Percentiles rank a stretch among this genome's conserved stretches.
Evolutionary conservation across 2,888 invertebrate genomes (phyloP).

Genomic region (Scaptomyza flava): DNA sequence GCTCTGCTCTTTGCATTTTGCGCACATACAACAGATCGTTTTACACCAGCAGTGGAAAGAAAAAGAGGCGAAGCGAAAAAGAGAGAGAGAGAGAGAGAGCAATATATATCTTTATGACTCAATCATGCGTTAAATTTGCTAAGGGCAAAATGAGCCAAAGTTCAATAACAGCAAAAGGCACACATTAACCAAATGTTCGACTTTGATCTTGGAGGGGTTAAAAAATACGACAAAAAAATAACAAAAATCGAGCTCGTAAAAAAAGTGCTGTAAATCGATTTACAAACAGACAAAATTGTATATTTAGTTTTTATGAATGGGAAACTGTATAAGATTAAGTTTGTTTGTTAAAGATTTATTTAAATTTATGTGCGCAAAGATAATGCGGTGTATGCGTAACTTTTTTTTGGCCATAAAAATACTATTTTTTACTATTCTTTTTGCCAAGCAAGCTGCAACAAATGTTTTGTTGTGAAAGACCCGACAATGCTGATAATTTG

Average conservation of each 20-base stretch:
- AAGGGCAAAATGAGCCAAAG: constrained; percentile 34
- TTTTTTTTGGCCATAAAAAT: neutral
- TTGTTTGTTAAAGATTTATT: neutral
- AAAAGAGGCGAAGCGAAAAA: neutral
- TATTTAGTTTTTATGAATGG: neutral
- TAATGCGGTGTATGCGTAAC: constrained; percentile 8
- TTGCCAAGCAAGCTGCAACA: constrained; percentile 39
- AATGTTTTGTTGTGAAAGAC: constrained; percentile 60
- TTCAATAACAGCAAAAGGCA: constrained; percentile 58
- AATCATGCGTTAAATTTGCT: constrained; percentile 59
- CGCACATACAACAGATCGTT: constrained; percentile 53
- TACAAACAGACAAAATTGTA: constrained; percentile 6
- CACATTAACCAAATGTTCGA: constrained; percentile 36
- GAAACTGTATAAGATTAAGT: neutral
- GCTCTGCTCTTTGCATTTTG: constrained; percentile 48
- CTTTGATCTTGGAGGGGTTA: constrained; percentile 59
- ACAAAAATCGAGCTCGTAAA: constrained; percentile 9
- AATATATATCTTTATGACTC: constrained; percentile 37
- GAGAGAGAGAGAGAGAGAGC: constrained; percentile 13
- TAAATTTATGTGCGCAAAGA: neutral
- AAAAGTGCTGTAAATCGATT: constrained; percentile 3
- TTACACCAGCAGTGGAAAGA: constrained; percentile 33
- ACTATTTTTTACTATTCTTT: too few relatives aligned
- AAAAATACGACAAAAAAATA: neutral
- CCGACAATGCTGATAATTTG: constrained; percentile 12